Evolutionary conservation across 2,797 vertebrate species (phyloP), one percentile per base, ranked within the genome.

Genomic region (Buphagus erythrorhynchus): DNA sequence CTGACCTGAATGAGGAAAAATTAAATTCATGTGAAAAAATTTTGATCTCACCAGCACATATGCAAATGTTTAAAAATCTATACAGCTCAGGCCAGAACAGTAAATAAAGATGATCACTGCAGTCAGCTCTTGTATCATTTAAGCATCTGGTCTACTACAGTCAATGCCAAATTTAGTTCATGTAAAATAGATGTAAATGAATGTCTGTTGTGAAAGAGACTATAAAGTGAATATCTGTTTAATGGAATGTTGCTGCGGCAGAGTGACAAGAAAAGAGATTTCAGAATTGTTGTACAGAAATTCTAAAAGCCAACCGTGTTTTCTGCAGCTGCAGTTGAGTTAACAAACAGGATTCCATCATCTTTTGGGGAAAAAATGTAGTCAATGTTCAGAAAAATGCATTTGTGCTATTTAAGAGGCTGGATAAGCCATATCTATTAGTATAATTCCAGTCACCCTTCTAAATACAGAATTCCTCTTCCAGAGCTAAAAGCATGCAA

Each of bases 141-240:
- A 90, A 95, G 55, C 80, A 96, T 96, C 92, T 96, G 90, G 66
- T 95, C 91, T 95, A 12, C 86, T 97, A 51, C 43, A 80, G 63
- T 91, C 94, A 93, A 45, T 94, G 92, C 77, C 94, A 95, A 95
- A 94, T 96, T 91, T 94, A 86, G 65, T 93, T 95, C 75, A 89
- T 94, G 89, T 88, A 97, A 95, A 96, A 95, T 91, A 96, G 80
- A 90, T 95, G 43, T 84, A 95, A 95, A 94, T 97, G 63, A 96
- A 92, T 94, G 79, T 93, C 62, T 93, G 43, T 91, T 94, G 59
- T 90, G 86, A 82, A 88, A 82, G 81, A 94, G 90, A 55, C 79
- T 72, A 61, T 81, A 82, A 84, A 94, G 54, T 90, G 83, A 93
- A 14, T 94, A 57, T 91, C 40, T 93, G 74, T 62, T 87, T 85